Percentiles rank a stretch among this genome's conserved stretches.
phyloP scores from a whole-genome alignment of 2,113 vertebrate species.

The Melanotaenia duboulayi region DNA sequence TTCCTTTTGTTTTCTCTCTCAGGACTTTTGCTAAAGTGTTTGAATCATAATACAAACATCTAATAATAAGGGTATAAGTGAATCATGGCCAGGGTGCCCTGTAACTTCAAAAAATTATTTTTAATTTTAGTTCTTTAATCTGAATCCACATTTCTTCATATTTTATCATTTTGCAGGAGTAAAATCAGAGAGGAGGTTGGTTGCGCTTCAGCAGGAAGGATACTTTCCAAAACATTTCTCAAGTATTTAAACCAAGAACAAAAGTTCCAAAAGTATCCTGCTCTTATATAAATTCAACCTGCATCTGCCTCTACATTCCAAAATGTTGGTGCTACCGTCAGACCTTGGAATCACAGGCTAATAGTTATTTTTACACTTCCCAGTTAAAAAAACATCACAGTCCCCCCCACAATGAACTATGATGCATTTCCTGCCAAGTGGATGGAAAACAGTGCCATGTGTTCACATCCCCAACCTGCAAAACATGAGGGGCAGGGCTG shows the following conservation, averaged over 20 bases:
- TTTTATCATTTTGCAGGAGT: background rate
- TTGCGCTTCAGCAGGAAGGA: background rate
- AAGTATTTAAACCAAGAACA: constrained; percentile 16
- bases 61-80: background rate
- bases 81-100: background rate
- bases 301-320: constrained; percentile 52
- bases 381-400: constrained; percentile 88
- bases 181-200: background rate
- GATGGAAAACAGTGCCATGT: constrained; percentile 96
- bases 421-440: constrained; percentile 96
- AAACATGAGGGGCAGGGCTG: constrained; percentile 77
- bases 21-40: constrained; percentile 28
- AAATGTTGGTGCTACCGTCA: constrained; percentile 36
- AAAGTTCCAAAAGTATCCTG: constrained; percentile 19
- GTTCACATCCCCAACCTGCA: constrained; percentile 91
- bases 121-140: background rate
- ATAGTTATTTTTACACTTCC: constrained; percentile 98
- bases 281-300: constrained; percentile 42
- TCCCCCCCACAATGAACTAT: constrained; percentile 92
- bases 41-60: background rate
- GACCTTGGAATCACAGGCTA: constrained; percentile 70
- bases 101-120: background rate
- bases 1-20: constrained; percentile 47
- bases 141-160: background rate
- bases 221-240: background rate